Conservation (phyloP, 2,888 invertebrate genomes). For the Cheilosia vulpina region DNA sequence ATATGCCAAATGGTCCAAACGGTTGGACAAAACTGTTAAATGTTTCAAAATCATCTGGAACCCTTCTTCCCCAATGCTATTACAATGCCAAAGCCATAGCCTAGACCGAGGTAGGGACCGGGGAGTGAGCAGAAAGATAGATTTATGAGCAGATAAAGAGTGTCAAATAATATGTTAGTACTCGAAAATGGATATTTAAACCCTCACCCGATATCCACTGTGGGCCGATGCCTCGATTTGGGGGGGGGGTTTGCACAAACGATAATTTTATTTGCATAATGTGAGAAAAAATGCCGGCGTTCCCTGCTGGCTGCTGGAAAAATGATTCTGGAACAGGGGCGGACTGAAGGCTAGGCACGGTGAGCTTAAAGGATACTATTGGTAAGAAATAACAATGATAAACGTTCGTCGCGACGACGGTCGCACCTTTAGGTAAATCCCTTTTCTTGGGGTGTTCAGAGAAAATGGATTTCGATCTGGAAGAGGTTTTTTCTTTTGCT, state of each 20-base stretch:
- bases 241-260: slow-evolving; percentile 47
- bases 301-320: slow-evolving; percentile 47
- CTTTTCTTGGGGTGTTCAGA: slow-evolving; percentile 57
- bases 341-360: slow-evolving; percentile 43
- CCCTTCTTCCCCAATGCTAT: slow-evolving; percentile 35
- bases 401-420: slow-evolving; percentile 65
- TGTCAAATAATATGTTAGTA: slow-evolving; percentile 75
- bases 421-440: slow-evolving; percentile 62
- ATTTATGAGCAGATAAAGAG: slow-evolving; percentile 74
- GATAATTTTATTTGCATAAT: slow-evolving; percentile 75
- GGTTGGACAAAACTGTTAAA: slow-evolving; percentile 47
- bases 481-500: slow-evolving; percentile 30
- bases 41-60: slow-evolving; percentile 58
- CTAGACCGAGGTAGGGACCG: background rate
- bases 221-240: slow-evolving; percentile 26
- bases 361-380: slow-evolving; percentile 67
- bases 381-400: slow-evolving; percentile 74
- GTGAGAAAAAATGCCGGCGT: slow-evolving; percentile 67
- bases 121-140: slow-evolving; percentile 27
- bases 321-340: slow-evolving; percentile 49
- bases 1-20: slow-evolving; percentile 52
- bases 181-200: slow-evolving; percentile 75
- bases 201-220: slow-evolving; percentile 72
- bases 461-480: slow-evolving; percentile 63
- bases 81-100: background rate